These are phyloP conservation scores for Temnopleurus reevesii DNA, from an alignment of 53 echinoderm and acorn worm species.

Conservation along the genomic window DNA sequence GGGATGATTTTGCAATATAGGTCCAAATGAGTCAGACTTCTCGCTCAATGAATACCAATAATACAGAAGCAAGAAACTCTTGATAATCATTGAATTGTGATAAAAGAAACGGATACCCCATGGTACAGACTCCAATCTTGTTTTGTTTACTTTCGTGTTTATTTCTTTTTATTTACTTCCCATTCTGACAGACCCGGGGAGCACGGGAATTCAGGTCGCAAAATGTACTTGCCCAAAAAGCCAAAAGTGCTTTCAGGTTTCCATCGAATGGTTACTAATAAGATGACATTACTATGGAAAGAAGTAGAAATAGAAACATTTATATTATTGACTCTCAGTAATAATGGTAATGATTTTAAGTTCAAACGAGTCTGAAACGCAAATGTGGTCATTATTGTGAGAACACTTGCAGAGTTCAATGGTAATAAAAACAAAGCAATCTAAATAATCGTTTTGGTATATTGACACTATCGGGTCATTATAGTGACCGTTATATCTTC, in stretches of 20 bases:
- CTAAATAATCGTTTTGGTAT: not conserved
- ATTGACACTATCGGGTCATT: not conserved
- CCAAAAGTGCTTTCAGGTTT: too few species aligned
- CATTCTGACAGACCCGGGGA: too few species aligned
- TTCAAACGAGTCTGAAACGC: not conserved
- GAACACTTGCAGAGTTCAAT: too few species aligned
- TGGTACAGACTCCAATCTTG: not conserved
- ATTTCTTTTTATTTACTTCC: too few species aligned
- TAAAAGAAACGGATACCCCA: not conserved
- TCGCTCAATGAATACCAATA: not conserved
- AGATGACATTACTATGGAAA: too few species aligned
- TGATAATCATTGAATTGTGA: not conserved
- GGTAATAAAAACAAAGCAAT: not conserved
- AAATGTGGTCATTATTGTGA: too few species aligned
- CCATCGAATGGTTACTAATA: too few species aligned
- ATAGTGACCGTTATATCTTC: not conserved
- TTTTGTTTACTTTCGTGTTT: not conserved
- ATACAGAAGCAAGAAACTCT: not conserved
- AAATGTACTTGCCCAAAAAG: too few species aligned
- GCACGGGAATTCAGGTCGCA: too few species aligned
- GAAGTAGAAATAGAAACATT: too few species aligned
- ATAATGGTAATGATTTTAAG: not conserved
- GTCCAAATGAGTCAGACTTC: not conserved
- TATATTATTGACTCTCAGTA: too few species aligned
- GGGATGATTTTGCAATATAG: slow-evolving; percentile 3